A percentile compares a stretch with the other conserved stretches of the same genome.
Conservation (phyloP, 2,888 invertebrate species). For the Lissonota sp. region DNA sequence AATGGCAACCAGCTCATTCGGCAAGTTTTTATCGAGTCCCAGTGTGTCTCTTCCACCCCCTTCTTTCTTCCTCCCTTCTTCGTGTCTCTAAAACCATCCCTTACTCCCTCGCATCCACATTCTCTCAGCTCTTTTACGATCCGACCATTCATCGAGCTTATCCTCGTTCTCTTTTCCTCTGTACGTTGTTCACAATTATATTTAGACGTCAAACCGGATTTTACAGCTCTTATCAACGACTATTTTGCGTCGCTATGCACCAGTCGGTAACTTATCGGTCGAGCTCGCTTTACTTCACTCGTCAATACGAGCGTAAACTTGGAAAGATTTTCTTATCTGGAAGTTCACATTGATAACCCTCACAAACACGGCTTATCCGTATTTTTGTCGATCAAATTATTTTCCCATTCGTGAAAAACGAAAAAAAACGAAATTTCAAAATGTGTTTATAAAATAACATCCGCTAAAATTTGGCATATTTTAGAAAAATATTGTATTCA, state of each 20-base stretch:
- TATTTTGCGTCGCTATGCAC: background rate
- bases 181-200: conserved; percentile 40
- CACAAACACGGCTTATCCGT: no score
- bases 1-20: conserved; percentile 54
- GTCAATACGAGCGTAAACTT: no score
- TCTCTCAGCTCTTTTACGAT: conserved; percentile 9
- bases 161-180: conserved; percentile 15
- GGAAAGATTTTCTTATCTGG: no score
- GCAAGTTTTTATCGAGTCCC: conserved; percentile 60
- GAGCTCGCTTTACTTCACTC: no score
- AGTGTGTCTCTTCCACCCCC: conserved; percentile 30
- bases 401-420: no score
- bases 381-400: no score
- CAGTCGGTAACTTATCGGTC: no score
- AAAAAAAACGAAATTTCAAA: no score
- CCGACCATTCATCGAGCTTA: conserved; percentile 29
- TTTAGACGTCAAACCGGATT: background rate
- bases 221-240: conserved; percentile 22
- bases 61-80: conserved; percentile 19
- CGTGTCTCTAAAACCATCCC: background rate
- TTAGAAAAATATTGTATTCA: no score
- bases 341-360: no score
- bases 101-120: background rate
- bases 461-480: no score
- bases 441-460: no score